phyloP scores from a whole-genome alignment of 2,113 vertebrate genomes.

The Xiphias gladius region DNA sequence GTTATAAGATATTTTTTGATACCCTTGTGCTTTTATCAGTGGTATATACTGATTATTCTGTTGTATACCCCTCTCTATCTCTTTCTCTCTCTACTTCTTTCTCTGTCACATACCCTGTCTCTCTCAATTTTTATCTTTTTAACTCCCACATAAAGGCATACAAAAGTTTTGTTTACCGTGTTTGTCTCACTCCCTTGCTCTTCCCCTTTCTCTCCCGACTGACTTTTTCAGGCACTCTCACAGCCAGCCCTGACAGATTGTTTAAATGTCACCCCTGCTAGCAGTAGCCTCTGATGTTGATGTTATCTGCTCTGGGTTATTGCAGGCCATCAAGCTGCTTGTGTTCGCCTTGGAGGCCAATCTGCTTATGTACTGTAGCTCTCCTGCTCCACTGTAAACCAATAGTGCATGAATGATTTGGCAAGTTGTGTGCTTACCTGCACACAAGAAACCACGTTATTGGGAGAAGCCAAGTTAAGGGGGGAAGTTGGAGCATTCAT shows the following conservation, averaged over 20 bases:
- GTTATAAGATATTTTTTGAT: background rate
- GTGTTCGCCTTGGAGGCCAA: slow-evolving; percentile 38
- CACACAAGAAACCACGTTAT: slow-evolving; percentile 5
- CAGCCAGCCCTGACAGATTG: slow-evolving; percentile 75
- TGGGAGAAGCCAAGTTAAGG: background rate
- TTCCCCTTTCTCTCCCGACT: slow-evolving; percentile 3
- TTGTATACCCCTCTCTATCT: background rate
- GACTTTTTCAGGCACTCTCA: slow-evolving; percentile 67
- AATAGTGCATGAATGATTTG: slow-evolving; percentile 5
- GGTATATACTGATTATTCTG: background rate
- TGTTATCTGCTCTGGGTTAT: slow-evolving; percentile 75
- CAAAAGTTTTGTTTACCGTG: slow-evolving; percentile 14
- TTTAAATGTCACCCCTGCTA: slow-evolving; percentile 82
- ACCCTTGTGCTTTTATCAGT: slow-evolving; percentile 1
- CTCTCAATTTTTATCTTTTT: background rate
- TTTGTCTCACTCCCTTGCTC: background rate
- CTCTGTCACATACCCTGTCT: slow-evolving; percentile 5
- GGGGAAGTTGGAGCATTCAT: background rate
- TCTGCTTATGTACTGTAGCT: slow-evolving; percentile 39
- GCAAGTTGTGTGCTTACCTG: slow-evolving; percentile 25
- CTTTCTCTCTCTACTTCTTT: slow-evolving; percentile 11
- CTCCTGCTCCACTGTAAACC: slow-evolving; percentile 28
- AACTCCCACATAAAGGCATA: slow-evolving; percentile 17
- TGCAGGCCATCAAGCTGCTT: slow-evolving; percentile 58
- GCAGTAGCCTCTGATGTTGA: slow-evolving; percentile 75